phyloP scores from a whole-genome alignment of 2,113 vertebrate species.

The Columba janthina region DNA sequence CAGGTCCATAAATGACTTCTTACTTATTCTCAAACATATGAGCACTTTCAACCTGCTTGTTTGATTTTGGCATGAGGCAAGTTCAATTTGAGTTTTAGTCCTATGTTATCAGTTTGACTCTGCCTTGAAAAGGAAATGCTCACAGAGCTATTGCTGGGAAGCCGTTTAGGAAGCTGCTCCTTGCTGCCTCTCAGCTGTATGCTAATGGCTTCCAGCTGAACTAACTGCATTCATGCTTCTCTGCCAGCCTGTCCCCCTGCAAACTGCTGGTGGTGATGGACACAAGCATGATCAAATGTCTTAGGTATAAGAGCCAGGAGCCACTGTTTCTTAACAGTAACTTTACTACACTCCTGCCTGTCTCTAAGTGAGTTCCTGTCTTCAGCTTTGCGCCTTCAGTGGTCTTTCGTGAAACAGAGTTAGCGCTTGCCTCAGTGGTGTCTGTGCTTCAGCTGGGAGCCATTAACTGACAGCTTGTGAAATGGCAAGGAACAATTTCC shows the following conservation, averaged over 20 bases:
- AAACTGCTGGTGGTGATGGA: background rate
- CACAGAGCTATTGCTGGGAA: constrained; percentile 29
- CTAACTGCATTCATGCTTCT: background rate
- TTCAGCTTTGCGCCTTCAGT: background rate
- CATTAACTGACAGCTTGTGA: constrained; percentile 64
- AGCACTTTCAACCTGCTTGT: constrained; percentile 25
- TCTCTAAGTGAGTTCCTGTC: background rate
- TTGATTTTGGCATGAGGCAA: constrained; percentile 29
- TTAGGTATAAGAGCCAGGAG: background rate
- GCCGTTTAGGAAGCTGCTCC: constrained; percentile 40
- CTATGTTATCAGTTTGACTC: constrained; percentile 2
- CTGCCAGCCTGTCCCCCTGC: background rate
- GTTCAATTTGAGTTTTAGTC: constrained; percentile 21
- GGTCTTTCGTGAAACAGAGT: background rate
- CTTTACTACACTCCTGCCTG: background rate
- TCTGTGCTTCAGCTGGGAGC: constrained; percentile 51
- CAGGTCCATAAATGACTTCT: constrained; percentile 31
- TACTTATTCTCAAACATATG: constrained; percentile 11
- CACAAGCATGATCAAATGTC: background rate
- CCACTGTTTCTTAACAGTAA: background rate
- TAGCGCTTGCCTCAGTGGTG: background rate
- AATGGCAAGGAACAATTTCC: constrained; percentile 54
- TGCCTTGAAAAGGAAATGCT: constrained; percentile 42
- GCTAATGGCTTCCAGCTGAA: constrained; percentile 59
- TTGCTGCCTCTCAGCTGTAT: constrained; percentile 41